A percentile compares a stretch with the other conserved stretches of the same genome.
Conservation (phyloP, 2,797 vertebrate species). For the Heteromormyrus szaboi region DNA sequence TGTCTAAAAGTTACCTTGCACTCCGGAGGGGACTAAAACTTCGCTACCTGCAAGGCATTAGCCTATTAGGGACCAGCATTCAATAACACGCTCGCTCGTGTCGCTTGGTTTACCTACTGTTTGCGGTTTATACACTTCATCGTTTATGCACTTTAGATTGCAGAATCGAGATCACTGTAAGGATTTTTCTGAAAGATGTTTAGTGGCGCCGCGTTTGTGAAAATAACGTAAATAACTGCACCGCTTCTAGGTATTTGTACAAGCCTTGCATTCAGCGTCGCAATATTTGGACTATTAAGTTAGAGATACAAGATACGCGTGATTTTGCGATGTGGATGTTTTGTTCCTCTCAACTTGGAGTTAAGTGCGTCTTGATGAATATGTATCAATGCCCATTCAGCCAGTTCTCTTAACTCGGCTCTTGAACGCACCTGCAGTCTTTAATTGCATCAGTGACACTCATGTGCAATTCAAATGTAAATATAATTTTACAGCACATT, state of each 20-base stretch:
- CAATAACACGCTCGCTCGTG: not conserved
- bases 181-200: conserved; percentile 8
- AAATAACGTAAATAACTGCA: conserved; percentile 7
- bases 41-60: not conserved
- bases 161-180: not conserved
- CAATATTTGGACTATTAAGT: conserved; percentile 11
- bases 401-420: conserved; percentile 9
- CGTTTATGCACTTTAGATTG: conserved; percentile 9
- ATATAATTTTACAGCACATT: conserved; percentile 10
- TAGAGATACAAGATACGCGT: not conserved
- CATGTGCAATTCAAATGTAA: conserved; percentile 12
- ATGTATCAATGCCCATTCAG: conserved; percentile 11
- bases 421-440: conserved; percentile 19
- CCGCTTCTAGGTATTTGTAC: not conserved
- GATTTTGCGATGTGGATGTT: conserved; percentile 9
- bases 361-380: conserved; percentile 13
- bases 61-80: not conserved
- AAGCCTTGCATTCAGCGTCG: not conserved
- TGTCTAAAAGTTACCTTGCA: not conserved
- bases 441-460: conserved; percentile 4
- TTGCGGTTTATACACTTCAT: not conserved
- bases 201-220: conserved; percentile 3
- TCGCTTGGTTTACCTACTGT: not conserved
- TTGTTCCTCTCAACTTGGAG: not conserved
- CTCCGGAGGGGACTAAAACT: not conserved